Evolutionary conservation across 1,140 invertebrate genomes (phyloP).

Genomic region (Berghia stephanieae): DNA sequence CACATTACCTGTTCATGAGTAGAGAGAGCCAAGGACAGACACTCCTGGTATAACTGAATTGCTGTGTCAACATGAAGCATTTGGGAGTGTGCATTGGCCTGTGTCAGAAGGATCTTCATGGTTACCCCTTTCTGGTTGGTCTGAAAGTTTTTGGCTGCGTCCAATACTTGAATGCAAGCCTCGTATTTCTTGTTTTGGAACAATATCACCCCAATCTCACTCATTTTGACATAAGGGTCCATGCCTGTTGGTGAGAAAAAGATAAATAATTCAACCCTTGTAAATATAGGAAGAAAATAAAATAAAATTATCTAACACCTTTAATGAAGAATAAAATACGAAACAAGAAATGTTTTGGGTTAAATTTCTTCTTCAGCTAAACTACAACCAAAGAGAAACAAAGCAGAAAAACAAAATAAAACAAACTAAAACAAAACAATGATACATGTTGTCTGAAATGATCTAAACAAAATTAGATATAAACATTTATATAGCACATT

Average conservation of each 20-base stretch:
- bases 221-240: constrained; percentile 61
- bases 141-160: constrained; percentile 56
- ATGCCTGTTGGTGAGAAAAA: constrained; percentile 48
- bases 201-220: constrained; percentile 59
- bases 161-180: constrained; percentile 55
- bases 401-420: too few relatives aligned
- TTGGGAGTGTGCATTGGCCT: constrained; percentile 60
- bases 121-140: constrained; percentile 64
- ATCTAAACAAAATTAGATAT: too few relatives aligned
- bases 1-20: constrained; percentile 59
- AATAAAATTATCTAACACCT: background rate
- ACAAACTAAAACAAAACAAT: too few relatives aligned
- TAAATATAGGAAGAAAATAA: background rate
- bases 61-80: constrained; percentile 51
- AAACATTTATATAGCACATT: too few relatives aligned
- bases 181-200: constrained; percentile 55
- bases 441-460: too few relatives aligned
- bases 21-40: constrained; percentile 52
- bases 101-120: constrained; percentile 59
- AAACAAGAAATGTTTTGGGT: too few relatives aligned
- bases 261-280: background rate
- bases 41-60: constrained; percentile 58
- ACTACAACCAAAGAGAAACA: too few relatives aligned
- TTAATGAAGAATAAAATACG: too few relatives aligned
- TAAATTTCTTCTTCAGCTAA: too few relatives aligned